Conservation (phyloP, 1,140 invertebrate genomes). For the Tetramorium simillimum region DNA sequence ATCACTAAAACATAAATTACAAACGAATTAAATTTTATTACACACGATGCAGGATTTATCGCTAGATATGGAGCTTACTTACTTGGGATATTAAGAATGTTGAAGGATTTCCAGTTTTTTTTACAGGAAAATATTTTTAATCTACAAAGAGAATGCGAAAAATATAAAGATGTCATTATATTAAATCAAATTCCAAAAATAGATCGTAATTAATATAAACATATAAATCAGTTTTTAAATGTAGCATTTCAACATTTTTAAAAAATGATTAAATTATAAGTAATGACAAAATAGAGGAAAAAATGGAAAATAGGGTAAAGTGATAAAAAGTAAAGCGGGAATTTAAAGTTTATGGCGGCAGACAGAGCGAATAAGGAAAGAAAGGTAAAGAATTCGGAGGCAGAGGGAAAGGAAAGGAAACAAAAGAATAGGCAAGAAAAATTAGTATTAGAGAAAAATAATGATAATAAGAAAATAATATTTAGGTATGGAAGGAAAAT, state of each 20-base stretch:
- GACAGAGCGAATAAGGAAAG: too few species aligned
- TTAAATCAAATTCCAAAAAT: not conserved
- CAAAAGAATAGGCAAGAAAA: too few species aligned
- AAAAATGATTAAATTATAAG: not conserved
- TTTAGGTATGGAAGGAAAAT: too few species aligned
- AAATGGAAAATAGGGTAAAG: too few species aligned
- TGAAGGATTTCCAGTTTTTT: constrained; percentile 42
- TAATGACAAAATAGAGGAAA: too few species aligned
- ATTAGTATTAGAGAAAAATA: too few species aligned
- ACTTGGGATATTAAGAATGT: constrained; percentile 60
- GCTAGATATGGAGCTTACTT: constrained; percentile 63
- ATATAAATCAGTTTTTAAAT: not conserved
- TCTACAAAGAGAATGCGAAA: constrained; percentile 30
- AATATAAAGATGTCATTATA: not conserved
- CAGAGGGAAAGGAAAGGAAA: too few species aligned
- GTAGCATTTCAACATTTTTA: not conserved
- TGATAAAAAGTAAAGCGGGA: too few species aligned
- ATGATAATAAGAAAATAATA: too few species aligned
- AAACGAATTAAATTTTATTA: constrained; percentile 36
- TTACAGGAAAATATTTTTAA: constrained; percentile 44
- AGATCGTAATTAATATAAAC: not conserved
- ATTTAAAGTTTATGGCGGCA: too few species aligned
- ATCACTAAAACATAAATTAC: constrained; percentile 64
- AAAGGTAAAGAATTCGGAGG: too few species aligned
- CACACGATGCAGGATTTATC: not conserved